Base-by-base conservation (phyloP, 1,140 invertebrate species). In the Hyles euphorbiae region DNA sequence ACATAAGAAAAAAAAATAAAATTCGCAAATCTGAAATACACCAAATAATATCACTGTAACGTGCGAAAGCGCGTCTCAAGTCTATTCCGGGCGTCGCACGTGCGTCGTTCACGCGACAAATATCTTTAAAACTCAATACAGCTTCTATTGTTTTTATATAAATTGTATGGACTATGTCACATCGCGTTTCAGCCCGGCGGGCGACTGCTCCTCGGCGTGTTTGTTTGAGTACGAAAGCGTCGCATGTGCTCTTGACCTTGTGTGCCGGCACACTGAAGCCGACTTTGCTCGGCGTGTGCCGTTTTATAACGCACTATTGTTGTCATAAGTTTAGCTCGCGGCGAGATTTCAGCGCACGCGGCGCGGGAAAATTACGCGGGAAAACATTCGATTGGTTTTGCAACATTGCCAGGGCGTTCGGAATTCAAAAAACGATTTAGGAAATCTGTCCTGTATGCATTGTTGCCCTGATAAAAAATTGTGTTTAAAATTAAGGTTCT, bases 251-350 rank as follows among this genome's bases (percentile, higher is more conserved):
- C 84, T 85, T 87, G 84, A 87, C 84, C 84, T 87, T 85, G 82
- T 82, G 76, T 64, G 72, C 68, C 57, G 58, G 66, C 70, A 63
- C 61, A 87, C 84, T 87, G 82, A 82, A 81, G 74, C 75, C 63
- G 71, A 67, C 77, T 84, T 83, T 79, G 67, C 81, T 75, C 59
- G 55, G 61, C 70, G 64, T 71, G 61, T 67, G 65, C 65, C 68
- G 77, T 87, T 87, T 87, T 87, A 87, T 87, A 87, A 83, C 71
- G 78, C 72, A 78, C 74, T 74, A 78, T 78, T 84, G 80, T 84
- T 82, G 79, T 83, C 71, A 78, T 77, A 86, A 86, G 80, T 83
- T 86, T 83, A 40, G 36, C 4, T 80, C 71, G 72, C 63, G 69
- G 36, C 36, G 36, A 5, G 36, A 40, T 5, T 40, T 40, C 36